These are phyloP conservation scores for Aramus guarauna DNA, from an alignment of 2,113 vertebrate species.

Conservation along the genomic window DNA sequence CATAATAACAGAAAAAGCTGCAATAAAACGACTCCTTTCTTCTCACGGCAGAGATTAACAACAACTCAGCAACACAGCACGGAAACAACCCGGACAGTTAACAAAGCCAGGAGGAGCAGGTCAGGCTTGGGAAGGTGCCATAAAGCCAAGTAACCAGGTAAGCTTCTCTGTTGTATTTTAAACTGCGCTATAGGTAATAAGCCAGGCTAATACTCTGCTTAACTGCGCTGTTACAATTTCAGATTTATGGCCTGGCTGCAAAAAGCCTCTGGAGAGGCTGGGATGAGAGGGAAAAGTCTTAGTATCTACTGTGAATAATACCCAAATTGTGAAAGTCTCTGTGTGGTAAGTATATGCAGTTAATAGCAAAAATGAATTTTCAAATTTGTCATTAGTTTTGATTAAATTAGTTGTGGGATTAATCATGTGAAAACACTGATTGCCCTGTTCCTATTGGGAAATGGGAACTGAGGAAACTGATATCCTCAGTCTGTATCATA, in stretches of 20 bases:
- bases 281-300: constrained; percentile 30
- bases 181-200: background rate
- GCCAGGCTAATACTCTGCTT: background rate
- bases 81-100: background rate
- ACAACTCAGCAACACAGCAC: background rate
- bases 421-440: background rate
- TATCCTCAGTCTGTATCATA: background rate
- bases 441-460: background rate
- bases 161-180: background rate
- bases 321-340: background rate
- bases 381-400: background rate
- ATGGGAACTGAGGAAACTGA: background rate
- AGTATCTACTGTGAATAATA: background rate
- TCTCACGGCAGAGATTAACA: background rate
- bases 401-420: background rate
- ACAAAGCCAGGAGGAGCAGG: background rate
- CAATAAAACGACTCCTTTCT: background rate
- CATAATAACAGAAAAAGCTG: background rate
- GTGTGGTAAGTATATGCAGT: background rate
- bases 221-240: background rate
- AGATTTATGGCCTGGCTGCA: background rate
- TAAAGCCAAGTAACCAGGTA: background rate
- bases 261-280: background rate
- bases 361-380: background rate
- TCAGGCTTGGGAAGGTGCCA: background rate